phyloP scores from a whole-genome alignment of 2,888 invertebrate species.

The Eristalis pertinax region DNA sequence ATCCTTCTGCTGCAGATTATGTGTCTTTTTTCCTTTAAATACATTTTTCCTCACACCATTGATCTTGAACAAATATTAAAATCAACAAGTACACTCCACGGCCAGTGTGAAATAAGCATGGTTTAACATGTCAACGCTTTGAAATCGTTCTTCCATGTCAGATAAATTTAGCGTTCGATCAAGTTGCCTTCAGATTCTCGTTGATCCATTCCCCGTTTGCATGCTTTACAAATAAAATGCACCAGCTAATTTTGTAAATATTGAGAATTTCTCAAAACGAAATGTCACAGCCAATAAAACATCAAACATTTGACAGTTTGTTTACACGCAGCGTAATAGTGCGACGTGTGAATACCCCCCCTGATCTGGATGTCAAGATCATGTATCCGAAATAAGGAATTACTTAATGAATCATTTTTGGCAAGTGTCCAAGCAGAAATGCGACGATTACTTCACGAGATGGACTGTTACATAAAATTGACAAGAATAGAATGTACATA shows the following conservation, averaged over 20 bases:
- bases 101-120: not conserved
- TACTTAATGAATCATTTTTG: constrained; percentile 55
- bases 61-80: too few relatives aligned
- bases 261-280: constrained; percentile 4
- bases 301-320: constrained; percentile 27
- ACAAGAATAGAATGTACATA: constrained; percentile 14
- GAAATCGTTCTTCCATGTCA: not conserved
- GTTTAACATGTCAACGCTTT: not conserved
- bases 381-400: constrained; percentile 47
- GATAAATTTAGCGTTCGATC: not conserved
- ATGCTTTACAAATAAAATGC: not conserved
- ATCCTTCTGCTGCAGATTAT: not conserved
- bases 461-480: constrained; percentile 34
- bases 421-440: constrained; percentile 40
- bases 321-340: constrained; percentile 29
- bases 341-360: constrained; percentile 23
- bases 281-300: constrained; percentile 24
- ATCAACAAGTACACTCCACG: not conserved
- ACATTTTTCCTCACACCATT: not conserved
- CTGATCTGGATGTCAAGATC: constrained; percentile 55
- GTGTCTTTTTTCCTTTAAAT: not conserved
- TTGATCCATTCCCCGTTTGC: not conserved
- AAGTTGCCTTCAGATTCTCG: not conserved
- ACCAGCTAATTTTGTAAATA: constrained; percentile 3
- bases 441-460: constrained; percentile 18